Percentiles rank a stretch among this genome's conserved stretches.
phyloP scores from a whole-genome alignment of 2,888 invertebrate species.

The Nebria salina region DNA sequence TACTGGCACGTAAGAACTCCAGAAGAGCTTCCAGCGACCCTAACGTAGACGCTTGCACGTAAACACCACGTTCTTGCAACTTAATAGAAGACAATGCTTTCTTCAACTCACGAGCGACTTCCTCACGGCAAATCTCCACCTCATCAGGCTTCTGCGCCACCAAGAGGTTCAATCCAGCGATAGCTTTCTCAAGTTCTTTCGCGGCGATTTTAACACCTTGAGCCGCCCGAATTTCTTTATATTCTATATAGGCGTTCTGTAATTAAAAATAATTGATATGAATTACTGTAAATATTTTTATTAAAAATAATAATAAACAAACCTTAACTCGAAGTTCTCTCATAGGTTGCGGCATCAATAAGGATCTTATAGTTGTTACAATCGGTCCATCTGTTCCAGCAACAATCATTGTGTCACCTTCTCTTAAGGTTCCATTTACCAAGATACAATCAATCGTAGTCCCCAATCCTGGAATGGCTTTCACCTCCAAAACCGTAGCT shows the following conservation, averaged over 20 bases:
- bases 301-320: constrained; percentile 48
- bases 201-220: constrained; percentile 99
- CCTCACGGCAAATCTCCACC: constrained; percentile 84
- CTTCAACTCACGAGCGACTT: constrained; percentile 87
- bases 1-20: constrained; percentile 89
- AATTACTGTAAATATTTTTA: constrained; percentile 10
- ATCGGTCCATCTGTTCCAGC: constrained; percentile 99
- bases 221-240: constrained; percentile 94
- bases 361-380: constrained; percentile 94
- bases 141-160: constrained; percentile 95
- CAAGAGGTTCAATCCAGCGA: constrained; percentile 93
- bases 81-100: constrained; percentile 93
- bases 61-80: constrained; percentile 91
- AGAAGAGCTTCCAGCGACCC: constrained; percentile 97
- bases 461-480: constrained; percentile 95
- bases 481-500: constrained; percentile 88
- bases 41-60: constrained; percentile 99
- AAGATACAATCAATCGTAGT: constrained; percentile 99
- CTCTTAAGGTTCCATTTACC: constrained; percentile 93
- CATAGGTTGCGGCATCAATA: constrained; percentile 98
- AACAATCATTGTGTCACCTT: constrained; percentile 93
- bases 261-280: constrained; percentile 50
- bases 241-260: constrained; percentile 90
- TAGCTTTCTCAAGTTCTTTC: constrained; percentile 97
- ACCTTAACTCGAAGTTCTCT: constrained; percentile 97